These are phyloP conservation scores for Quadriops clusia DNA, from an alignment of 2,888 invertebrate species.

Conservation along the genomic window DNA sequence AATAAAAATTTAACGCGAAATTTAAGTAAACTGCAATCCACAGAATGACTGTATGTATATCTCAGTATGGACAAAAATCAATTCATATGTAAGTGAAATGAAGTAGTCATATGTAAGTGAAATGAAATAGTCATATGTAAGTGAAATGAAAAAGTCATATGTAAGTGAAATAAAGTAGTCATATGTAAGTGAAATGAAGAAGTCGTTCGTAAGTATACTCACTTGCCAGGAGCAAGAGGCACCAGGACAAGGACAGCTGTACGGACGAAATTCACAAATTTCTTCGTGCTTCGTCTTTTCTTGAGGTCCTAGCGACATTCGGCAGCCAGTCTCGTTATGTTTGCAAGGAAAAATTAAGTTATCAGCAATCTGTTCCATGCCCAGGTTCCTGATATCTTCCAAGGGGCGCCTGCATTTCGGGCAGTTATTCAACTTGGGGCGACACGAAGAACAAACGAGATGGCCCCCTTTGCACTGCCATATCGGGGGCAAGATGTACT, in stretches of 20 bases:
- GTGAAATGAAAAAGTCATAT: too few species aligned
- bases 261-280: slow-evolving; percentile 94
- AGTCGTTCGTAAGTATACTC: slow-evolving; percentile 8
- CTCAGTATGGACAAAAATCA: too few species aligned
- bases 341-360: slow-evolving; percentile 99
- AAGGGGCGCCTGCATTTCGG: slow-evolving; percentile 96
- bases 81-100: too few species aligned
- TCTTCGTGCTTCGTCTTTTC: slow-evolving; percentile 99
- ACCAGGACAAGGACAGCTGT: slow-evolving; percentile 98
- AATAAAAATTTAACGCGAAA: too few species aligned
- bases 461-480: slow-evolving; percentile 98
- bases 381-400: slow-evolving; percentile 94
- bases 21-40: too few species aligned
- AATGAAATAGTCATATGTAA: too few species aligned
- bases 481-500: slow-evolving; percentile 97
- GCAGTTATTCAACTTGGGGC: slow-evolving; percentile 93
- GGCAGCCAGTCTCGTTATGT: slow-evolving; percentile 92
- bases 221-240: slow-evolving; percentile 97
- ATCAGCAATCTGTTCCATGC: slow-evolving; percentile 98
- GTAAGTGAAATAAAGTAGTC: too few species aligned
- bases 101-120: too few species aligned
- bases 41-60: too few species aligned
- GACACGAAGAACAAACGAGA: slow-evolving; percentile 93
- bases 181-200: too few species aligned
- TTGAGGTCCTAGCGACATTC: slow-evolving; percentile 83